These are phyloP conservation scores for Platorchestia sp. DNA, from an alignment of 1,140 invertebrate genomes.

Conservation along the genomic window DNA sequence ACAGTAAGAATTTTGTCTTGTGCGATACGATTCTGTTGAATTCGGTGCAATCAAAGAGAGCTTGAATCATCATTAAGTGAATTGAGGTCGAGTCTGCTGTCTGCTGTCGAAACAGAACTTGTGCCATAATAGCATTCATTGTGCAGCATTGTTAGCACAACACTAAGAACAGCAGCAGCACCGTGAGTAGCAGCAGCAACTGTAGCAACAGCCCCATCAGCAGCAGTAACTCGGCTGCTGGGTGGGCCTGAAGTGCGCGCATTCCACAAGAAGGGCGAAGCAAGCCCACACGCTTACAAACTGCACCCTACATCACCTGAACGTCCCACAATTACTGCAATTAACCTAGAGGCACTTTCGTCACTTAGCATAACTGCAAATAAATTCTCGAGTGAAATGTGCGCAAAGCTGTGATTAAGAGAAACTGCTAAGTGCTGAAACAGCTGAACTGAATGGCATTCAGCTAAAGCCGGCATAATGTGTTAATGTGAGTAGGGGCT, in stretches of 20 bases:
- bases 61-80: not conserved
- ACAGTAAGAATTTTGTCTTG: too few species aligned
- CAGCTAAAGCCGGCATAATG: not conserved
- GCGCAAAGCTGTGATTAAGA: not conserved
- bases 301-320: not conserved
- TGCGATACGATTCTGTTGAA: not conserved
- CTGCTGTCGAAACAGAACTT: not conserved
- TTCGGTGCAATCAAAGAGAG: not conserved
- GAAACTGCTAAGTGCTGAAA: not conserved
- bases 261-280: not conserved
- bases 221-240: not conserved
- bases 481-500: not conserved
- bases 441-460: not conserved
- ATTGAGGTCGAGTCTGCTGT: too few species aligned
- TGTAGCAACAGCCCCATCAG: too few species aligned
- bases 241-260: not conserved
- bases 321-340: not conserved
- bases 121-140: not conserved
- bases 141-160: not conserved
- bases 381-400: not conserved
- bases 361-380: not conserved
- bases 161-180: too few species aligned
- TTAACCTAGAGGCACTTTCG: not conserved
- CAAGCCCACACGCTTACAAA: too few species aligned
- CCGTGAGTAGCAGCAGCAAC: too few species aligned